Evolutionary conservation across 1,140 invertebrate species (phyloP).

Genomic region (Piezodorus guildinii): DNA sequence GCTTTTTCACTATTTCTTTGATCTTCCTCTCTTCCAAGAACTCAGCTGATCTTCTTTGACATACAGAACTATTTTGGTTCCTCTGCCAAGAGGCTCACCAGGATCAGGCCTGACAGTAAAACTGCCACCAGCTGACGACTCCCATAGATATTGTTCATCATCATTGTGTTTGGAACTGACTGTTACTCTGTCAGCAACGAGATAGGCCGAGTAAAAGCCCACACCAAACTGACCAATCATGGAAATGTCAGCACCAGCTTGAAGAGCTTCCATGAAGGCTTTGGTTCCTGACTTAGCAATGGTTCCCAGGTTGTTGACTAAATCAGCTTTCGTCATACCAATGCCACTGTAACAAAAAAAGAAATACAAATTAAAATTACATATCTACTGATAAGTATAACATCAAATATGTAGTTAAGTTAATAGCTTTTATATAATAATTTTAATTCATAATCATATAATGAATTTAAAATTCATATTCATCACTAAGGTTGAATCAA

Average conservation of each 20-base stretch:
- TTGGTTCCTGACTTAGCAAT: slow-evolving; percentile 82
- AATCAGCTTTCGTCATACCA: slow-evolving; percentile 79
- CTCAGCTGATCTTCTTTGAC: slow-evolving; percentile 74
- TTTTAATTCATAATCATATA: too few relatives aligned
- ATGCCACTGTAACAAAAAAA: slow-evolving; percentile 44
- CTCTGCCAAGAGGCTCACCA: slow-evolving; percentile 51
- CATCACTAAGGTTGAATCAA: too few relatives aligned
- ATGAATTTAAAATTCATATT: too few relatives aligned
- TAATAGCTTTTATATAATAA: too few relatives aligned
- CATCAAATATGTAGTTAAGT: too few relatives aligned
- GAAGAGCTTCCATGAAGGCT: slow-evolving; percentile 81
- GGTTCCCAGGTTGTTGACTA: slow-evolving; percentile 78
- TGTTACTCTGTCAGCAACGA: slow-evolving; percentile 87
- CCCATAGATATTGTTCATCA: slow-evolving; percentile 71
- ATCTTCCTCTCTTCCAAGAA: slow-evolving; percentile 83
- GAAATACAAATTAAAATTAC: neutral
- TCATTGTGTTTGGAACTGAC: slow-evolving; percentile 94
- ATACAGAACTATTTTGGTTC: slow-evolving; percentile 63
- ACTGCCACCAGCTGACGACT: slow-evolving; percentile 67
- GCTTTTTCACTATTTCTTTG: slow-evolving; percentile 97
- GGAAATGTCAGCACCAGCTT: slow-evolving; percentile 73
- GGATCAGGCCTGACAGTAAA: slow-evolving; percentile 54
- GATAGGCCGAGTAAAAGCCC: slow-evolving; percentile 90
- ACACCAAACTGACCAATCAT: slow-evolving; percentile 89
- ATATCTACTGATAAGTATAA: too few relatives aligned